These are phyloP conservation scores for Podarcis raffonei DNA, from an alignment of 2,113 vertebrate species.

Conservation along the genomic window DNA sequence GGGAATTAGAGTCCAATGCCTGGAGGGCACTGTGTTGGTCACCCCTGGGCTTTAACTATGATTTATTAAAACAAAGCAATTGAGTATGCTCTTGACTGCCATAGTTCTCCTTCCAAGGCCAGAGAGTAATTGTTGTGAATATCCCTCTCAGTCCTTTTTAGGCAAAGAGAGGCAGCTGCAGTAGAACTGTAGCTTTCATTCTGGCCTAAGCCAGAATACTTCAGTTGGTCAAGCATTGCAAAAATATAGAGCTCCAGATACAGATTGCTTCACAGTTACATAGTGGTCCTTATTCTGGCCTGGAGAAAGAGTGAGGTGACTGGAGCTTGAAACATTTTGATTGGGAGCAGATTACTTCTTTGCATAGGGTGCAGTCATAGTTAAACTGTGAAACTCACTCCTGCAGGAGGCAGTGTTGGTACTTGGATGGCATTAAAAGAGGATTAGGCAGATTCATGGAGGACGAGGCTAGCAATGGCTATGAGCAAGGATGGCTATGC, in stretches of 20 bases:
- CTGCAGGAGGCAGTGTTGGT: too few relatives aligned
- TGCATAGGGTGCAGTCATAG: too few relatives aligned
- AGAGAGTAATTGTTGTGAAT: background rate
- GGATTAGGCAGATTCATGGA: too few relatives aligned
- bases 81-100: background rate
- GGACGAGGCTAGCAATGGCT: too few relatives aligned
- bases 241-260: background rate
- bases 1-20: background rate
- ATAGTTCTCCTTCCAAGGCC: background rate
- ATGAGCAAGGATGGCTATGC: too few relatives aligned
- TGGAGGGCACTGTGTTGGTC: too few relatives aligned
- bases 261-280: background rate
- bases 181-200: background rate
- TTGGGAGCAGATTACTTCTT: background rate
- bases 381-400: too few relatives aligned
- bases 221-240: background rate
- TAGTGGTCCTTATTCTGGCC: background rate
- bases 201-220: background rate
- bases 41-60: too few relatives aligned
- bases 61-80: too few relatives aligned
- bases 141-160: background rate
- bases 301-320: background rate
- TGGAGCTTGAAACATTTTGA: background rate
- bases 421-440: too few relatives aligned
- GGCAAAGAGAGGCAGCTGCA: background rate